Evolutionary conservation across 1,140 invertebrate species (phyloP), one percentile per base, ranked within the genome.

Genomic region (Cherax quadricarinatus): DNA sequence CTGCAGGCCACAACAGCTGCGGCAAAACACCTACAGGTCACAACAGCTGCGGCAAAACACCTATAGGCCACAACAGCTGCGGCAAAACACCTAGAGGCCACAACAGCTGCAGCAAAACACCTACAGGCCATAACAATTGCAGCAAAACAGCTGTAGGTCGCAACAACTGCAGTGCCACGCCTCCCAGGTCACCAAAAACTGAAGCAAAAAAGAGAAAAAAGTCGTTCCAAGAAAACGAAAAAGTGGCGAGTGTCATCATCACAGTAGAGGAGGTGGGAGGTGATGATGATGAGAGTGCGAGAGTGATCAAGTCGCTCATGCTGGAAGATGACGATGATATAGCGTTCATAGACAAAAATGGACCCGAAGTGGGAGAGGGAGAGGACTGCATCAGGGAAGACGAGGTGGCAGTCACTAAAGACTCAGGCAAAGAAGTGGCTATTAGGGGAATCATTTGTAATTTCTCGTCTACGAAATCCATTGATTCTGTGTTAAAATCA

Each of bases 251-350:
- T n/a, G 85, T 90, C 82, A 78, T 90, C 80, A 90, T 90, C 48
- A 90, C 49, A 41, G 88, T 90, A 51, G 88, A 90, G 81, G 88
- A 90, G 1, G 88, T 90, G 24, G 48, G 79, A 14, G 53, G 48
- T 16, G 81, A 49, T 3, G 75, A 82, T 4, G 80, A 1, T 9
- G 53, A 5, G 9, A 14, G 53, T 10, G 51, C n/a, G 21, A 51
- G 73, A 49, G 60, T n/a, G 21, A 66, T 16, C 1, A 84, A 12
- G 16, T 3, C n/a, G n/a, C 21, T 18, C 49, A n/a, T 16, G 7
- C 9, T 18, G 4, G 51, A 80, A 3, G 70, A 79, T n/a, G 86
- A 21, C 24, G 86, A 57, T 24, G 53, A n/a, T 3, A 62, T 30
- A 24, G 85, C 51, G 5, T 66, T 18, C 21, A 66, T 66, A 66